Evolutionary conservation across 2,888 invertebrate species (phyloP).

Genomic region (Paralinhomoeus sp.): DNA sequence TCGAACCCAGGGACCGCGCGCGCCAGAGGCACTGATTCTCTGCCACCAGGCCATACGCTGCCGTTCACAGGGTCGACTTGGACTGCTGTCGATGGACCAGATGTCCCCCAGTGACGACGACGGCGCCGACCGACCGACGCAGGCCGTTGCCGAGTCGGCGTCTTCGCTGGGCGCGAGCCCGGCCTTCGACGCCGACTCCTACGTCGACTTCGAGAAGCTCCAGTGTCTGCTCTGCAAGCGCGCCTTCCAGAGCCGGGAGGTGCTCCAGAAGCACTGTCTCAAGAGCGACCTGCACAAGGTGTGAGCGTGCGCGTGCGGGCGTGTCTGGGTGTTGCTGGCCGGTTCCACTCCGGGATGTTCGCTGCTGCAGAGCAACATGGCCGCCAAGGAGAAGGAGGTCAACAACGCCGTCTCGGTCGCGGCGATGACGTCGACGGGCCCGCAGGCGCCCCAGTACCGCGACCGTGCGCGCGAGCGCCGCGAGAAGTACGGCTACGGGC

Average conservation of each 20-base stretch:
- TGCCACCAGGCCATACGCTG: too few species aligned
- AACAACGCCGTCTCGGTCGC: not conserved
- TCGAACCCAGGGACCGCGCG: too few species aligned
- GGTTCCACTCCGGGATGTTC: not conserved
- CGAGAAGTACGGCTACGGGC: slow-evolving; percentile 50
- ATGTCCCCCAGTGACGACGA: not conserved
- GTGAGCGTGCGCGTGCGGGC: not conserved
- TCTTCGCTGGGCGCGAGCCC: not conserved
- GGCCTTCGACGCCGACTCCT: slow-evolving; percentile 12
- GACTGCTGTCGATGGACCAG: not conserved
- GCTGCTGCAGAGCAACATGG: slow-evolving; percentile 12
- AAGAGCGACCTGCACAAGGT: slow-evolving; percentile 73
- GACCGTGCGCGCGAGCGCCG: slow-evolving; percentile 88
- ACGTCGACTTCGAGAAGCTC: slow-evolving; percentile 56
- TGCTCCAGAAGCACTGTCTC: slow-evolving; percentile 60
- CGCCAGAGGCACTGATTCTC: too few species aligned
- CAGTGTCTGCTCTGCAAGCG: slow-evolving; percentile 84
- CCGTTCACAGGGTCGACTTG: not conserved
- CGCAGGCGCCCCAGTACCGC: slow-evolving; percentile 40
- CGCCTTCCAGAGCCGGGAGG: slow-evolving; percentile 69
- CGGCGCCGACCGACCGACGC: not conserved
- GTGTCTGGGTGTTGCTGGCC: not conserved
- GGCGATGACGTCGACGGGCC: slow-evolving; percentile 1
- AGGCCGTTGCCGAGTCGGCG: not conserved
- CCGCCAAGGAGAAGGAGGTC: not conserved